Percentiles rank a stretch among this genome's conserved stretches.
Evolutionary conservation across 2,113 vertebrate species (phyloP).

Genomic region (Platycercus adscitus): DNA sequence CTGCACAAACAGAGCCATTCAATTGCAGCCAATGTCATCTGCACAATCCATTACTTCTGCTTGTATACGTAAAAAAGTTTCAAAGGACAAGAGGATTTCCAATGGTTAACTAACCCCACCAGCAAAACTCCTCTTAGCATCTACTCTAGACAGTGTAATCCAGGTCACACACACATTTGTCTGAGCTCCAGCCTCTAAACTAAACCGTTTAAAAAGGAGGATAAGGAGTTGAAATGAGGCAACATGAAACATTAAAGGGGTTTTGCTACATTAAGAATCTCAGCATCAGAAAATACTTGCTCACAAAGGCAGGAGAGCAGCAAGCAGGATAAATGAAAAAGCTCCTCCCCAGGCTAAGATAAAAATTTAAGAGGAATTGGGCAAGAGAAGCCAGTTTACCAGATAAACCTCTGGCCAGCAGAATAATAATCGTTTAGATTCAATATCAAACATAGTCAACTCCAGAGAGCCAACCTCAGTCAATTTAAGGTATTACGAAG

Average conservation of each 20-base stretch:
- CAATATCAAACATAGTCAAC: slow-evolving; percentile 2
- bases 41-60: neutral
- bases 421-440: neutral
- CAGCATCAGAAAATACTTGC: neutral
- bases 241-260: neutral
- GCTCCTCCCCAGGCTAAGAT: neutral
- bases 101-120: neutral
- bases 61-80: neutral
- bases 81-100: neutral
- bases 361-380: neutral
- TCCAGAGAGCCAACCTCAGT: slow-evolving; percentile 1
- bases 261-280: neutral
- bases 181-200: slow-evolving; percentile 41
- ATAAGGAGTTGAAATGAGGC: slow-evolving; percentile 64
- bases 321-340: neutral
- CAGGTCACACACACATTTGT: neutral
- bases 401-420: neutral
- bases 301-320: neutral
- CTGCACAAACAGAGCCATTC: neutral
- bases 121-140: slow-evolving; percentile 42
- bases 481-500: neutral
- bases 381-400: neutral
- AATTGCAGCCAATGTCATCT: neutral
- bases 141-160: slow-evolving; percentile 56
- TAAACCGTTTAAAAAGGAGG: slow-evolving; percentile 53